Conservation (phyloP, 2,797 vertebrate genomes). For the Myoxocephalus aenaeus region DNA sequence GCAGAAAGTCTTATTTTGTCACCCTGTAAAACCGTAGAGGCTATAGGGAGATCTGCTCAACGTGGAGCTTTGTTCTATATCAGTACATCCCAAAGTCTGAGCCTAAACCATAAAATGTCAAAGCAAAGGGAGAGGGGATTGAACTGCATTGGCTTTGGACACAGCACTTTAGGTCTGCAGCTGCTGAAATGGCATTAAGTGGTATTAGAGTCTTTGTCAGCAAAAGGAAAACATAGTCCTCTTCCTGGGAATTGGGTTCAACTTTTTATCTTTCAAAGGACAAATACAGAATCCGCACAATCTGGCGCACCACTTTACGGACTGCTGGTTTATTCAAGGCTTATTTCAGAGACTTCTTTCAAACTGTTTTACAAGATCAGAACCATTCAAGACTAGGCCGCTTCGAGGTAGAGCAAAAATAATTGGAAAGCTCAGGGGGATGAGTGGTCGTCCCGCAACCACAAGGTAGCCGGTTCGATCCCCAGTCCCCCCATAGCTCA, state of each 20-base stretch:
- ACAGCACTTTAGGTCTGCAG: constrained; percentile 55
- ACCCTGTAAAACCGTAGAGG: constrained; percentile 16
- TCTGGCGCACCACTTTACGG: constrained; percentile 27
- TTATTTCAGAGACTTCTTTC: constrained; percentile 33
- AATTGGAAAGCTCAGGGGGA: too few species aligned
- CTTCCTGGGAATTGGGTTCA: constrained; percentile 66
- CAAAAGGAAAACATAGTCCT: constrained; percentile 59
- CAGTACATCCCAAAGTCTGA: constrained; percentile 39
- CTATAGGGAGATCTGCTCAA: constrained; percentile 21
- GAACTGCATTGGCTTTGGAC: constrained; percentile 70
- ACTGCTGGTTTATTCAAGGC: constrained; percentile 17
- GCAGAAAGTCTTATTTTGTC: constrained; percentile 2
- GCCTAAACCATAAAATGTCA: constrained; percentile 56
- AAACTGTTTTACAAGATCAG: neutral
- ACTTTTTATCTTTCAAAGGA: constrained; percentile 57
- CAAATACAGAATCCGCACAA: constrained; percentile 61
- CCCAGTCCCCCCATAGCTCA: too few species aligned
- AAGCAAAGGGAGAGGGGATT: constrained; percentile 57
- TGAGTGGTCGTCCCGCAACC: too few species aligned
- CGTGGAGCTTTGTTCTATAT: constrained; percentile 49
- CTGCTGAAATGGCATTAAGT: constrained; percentile 75
- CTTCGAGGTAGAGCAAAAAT: constrained; percentile 12
- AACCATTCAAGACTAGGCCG: neutral
- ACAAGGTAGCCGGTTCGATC: too few species aligned
- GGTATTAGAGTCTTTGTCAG: constrained; percentile 69